Conservation (phyloP, 2,888 invertebrate genomes). For the Dendrolimus houi region DNA sequence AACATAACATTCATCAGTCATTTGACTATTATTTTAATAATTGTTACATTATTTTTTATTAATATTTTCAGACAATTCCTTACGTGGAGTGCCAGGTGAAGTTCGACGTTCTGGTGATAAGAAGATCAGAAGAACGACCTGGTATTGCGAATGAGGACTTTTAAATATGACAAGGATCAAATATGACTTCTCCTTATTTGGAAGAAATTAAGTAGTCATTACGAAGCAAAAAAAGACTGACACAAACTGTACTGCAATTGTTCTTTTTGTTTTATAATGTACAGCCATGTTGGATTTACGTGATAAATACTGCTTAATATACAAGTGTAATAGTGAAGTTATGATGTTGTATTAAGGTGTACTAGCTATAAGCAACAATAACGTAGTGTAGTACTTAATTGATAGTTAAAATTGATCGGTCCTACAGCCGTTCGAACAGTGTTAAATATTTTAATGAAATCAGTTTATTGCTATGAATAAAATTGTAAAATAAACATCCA, state of each 20-base stretch:
- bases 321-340: too few species aligned
- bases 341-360: too few species aligned
- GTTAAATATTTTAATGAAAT: not conserved
- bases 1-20: too few species aligned
- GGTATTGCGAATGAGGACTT: constrained; percentile 64
- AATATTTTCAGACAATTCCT: constrained; percentile 63
- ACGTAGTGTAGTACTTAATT: too few species aligned
- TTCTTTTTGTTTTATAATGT: too few species aligned
- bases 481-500: constrained; percentile 5
- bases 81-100: constrained; percentile 69
- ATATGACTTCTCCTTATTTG: constrained; percentile 8
- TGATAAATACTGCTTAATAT: too few species aligned
- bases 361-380: too few species aligned
- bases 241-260: too few species aligned
- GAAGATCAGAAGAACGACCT: constrained; percentile 59
- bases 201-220: not conserved
- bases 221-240: not conserved
- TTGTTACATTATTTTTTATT: constrained; percentile 4
- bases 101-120: constrained; percentile 53
- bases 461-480: not conserved
- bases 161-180: constrained; percentile 2
- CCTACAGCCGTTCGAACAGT: not conserved
- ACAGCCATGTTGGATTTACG: too few species aligned
- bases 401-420: too few species aligned
- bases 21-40: too few species aligned